Evolutionary conservation across 2,888 invertebrate species (phyloP).

Genomic region (Epinotia brunnichana): DNA sequence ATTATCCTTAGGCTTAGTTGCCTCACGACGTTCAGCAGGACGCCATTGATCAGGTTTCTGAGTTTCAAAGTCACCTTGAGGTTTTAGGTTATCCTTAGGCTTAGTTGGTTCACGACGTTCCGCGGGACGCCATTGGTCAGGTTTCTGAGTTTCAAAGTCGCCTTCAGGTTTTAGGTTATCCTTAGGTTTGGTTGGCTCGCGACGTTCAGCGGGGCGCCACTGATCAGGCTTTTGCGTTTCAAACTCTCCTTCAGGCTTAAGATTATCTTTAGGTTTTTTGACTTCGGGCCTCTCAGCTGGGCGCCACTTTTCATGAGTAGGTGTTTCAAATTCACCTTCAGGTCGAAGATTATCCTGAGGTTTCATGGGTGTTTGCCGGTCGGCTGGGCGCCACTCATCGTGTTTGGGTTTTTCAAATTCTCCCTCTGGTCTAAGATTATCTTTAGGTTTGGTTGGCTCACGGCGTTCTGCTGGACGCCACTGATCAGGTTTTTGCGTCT

Average conservation of each 20-base stretch:
- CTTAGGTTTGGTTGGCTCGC: conserved; percentile 59
- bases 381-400: conserved; percentile 2
- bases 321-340: conserved; percentile 74
- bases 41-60: conserved; percentile 61
- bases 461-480: conserved; percentile 10
- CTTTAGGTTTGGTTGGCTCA: neutral
- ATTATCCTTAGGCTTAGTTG: conserved; percentile 71
- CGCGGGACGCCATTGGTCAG: conserved; percentile 65
- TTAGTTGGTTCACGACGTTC: conserved; percentile 59
- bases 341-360: neutral
- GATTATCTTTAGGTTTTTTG: conserved; percentile 70
- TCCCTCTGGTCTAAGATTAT: conserved; percentile 14
- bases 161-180: conserved; percentile 64
- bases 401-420: neutral
- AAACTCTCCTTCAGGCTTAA: conserved; percentile 84
- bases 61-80: conserved; percentile 79
- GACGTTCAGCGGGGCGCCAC: conserved; percentile 61
- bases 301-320: conserved; percentile 71
- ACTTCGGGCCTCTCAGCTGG: conserved; percentile 78
- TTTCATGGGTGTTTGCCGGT: neutral
- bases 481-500: neutral
- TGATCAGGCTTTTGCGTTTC: conserved; percentile 61
- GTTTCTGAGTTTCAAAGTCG: conserved; percentile 77
- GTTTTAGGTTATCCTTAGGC: conserved; percentile 72
- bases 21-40: conserved; percentile 66